Percentiles rank a stretch among this genome's conserved stretches.
Conservation (phyloP, 2,888 invertebrate genomes). For the Dascillus cervinus region DNA sequence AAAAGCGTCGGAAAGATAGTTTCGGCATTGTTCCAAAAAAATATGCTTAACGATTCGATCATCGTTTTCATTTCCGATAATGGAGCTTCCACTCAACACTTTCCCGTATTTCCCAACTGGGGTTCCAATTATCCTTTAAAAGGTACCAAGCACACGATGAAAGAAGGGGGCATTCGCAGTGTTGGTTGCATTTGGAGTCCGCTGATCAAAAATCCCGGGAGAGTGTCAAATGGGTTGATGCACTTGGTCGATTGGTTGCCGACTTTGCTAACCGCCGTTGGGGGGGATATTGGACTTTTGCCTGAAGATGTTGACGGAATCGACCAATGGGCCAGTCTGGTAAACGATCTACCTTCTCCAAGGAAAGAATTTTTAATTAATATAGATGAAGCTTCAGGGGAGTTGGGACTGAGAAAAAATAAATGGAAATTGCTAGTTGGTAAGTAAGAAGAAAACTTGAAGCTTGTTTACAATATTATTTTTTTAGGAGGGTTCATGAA, state of each 20-base stretch:
- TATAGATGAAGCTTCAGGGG: slow-evolving; percentile 54
- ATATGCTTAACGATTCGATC: slow-evolving; percentile 72
- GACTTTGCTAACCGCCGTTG: slow-evolving; percentile 53
- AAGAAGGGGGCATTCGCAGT: slow-evolving; percentile 88
- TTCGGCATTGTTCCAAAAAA: slow-evolving; percentile 53
- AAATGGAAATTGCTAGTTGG: slow-evolving; percentile 49
- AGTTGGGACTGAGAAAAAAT: slow-evolving; percentile 41
- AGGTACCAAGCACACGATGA: slow-evolving; percentile 83
- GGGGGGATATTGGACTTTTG: slow-evolving; percentile 31
- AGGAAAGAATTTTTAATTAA: slow-evolving; percentile 61
- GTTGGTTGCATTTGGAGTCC: slow-evolving; percentile 76
- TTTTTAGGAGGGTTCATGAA: too few species aligned
- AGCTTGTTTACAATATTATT: too few species aligned
- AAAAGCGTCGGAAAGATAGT: slow-evolving; percentile 80
- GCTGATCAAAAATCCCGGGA: slow-evolving; percentile 48
- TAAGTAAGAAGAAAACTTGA: too few species aligned
- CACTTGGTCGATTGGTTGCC: slow-evolving; percentile 89
- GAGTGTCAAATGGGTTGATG: slow-evolving; percentile 63
- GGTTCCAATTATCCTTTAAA: slow-evolving; percentile 78
- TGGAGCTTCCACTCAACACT: slow-evolving; percentile 73
- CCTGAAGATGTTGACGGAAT: slow-evolving; percentile 54
- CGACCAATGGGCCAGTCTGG: slow-evolving; percentile 60
- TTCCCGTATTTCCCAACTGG: slow-evolving; percentile 74
- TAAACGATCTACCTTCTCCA: slow-evolving; percentile 46
- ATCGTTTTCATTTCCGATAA: slow-evolving; percentile 90